These are phyloP conservation scores for Enteromius afrohamiltoni DNA, from an alignment of 2,797 vertebrate genomes.

Conservation along the genomic window DNA sequence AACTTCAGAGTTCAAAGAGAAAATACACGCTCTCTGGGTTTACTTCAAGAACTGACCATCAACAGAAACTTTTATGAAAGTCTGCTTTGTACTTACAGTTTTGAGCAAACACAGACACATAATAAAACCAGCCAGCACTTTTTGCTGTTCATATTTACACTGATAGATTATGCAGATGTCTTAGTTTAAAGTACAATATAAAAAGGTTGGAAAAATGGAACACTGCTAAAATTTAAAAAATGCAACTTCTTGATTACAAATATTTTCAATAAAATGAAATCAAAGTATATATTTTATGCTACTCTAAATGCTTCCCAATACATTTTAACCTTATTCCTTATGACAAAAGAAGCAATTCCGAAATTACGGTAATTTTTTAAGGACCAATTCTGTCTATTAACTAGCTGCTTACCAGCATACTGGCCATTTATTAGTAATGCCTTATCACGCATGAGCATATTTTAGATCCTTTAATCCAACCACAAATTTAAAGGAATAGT, in stretches of 20 bases:
- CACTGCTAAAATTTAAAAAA: neutral
- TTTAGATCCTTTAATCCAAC: neutral
- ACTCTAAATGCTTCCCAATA: neutral
- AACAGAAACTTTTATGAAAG: slow-evolving; percentile 22
- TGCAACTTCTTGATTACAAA: neutral
- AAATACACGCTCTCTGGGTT: slow-evolving; percentile 15
- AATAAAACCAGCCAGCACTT: slow-evolving; percentile 14
- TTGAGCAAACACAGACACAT: neutral
- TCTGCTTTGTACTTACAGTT: slow-evolving; percentile 9
- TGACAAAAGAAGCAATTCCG: neutral
- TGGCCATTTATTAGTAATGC: neutral
- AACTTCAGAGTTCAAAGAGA: slow-evolving; percentile 40
- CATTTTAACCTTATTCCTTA: neutral
- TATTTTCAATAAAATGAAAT: neutral
- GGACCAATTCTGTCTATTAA: too few species aligned
- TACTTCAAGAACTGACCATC: slow-evolving; percentile 40
- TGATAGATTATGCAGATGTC: neutral
- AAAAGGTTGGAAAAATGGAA: neutral
- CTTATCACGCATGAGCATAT: neutral
- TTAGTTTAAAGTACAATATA: neutral
- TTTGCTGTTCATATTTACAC: neutral
- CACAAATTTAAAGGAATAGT: neutral
- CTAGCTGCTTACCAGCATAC: neutral
- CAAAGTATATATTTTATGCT: neutral
- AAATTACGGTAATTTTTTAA: neutral